Evolutionary conservation across 2,797 vertebrate species (phyloP).

Genomic region (Potorous gilbertii): DNA sequence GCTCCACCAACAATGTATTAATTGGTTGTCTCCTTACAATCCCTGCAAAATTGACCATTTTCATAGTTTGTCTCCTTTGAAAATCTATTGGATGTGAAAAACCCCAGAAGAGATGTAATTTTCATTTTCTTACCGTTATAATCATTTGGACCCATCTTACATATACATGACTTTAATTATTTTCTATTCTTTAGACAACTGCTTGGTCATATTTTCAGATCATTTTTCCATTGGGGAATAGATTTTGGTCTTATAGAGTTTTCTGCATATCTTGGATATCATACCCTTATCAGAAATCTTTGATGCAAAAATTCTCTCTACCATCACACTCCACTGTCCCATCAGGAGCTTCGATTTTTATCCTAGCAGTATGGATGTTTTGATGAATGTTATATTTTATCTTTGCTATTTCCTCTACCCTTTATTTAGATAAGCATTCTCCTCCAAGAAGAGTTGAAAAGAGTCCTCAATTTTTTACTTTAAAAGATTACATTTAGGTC

Average conservation of each 20-base stretch:
- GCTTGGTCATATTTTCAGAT: neutral
- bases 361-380: neutral
- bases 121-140: neutral
- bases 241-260: neutral
- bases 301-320: neutral
- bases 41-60: neutral
- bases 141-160: neutral
- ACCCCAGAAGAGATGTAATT: neutral
- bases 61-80: neutral
- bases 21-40: neutral
- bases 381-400: neutral
- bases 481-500: neutral
- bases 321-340: neutral
- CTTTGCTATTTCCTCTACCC: neutral
- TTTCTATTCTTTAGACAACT: neutral
- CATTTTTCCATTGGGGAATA: neutral
- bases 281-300: neutral
- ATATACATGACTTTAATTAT: neutral
- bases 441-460: neutral
- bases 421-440: neutral
- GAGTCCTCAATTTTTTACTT: neutral
- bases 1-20: neutral
- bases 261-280: neutral
- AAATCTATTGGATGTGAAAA: neutral
- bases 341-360: neutral